Conservation (phyloP, 2,888 invertebrate species). For the Cyclophora punctaria region DNA sequence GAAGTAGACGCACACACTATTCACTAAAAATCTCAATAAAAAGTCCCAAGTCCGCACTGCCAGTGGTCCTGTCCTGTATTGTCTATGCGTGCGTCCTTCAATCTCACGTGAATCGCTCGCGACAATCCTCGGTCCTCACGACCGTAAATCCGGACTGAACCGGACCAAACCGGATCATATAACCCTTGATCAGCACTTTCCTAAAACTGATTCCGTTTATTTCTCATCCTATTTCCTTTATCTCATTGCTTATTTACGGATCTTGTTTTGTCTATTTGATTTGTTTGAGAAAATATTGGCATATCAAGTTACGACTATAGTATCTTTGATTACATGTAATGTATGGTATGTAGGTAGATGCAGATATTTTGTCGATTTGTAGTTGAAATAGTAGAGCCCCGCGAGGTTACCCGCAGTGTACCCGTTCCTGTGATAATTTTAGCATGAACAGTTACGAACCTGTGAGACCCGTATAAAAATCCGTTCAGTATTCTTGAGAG, state of each 20-base stretch:
- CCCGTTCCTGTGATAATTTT: no score
- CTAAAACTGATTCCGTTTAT: constrained; percentile 23
- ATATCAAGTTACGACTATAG: no score
- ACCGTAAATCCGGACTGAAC: constrained; percentile 30
- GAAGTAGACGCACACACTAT: no score
- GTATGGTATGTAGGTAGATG: no score
- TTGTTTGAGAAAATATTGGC: background rate
- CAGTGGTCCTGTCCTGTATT: constrained; percentile 3
- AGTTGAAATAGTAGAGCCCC: no score
- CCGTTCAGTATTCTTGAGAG: no score
- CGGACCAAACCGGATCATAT: constrained; percentile 25
- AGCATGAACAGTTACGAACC: no score
- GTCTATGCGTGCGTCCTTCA: constrained; percentile 30
- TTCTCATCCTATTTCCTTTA: constrained; percentile 20
- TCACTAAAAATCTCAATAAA: background rate
- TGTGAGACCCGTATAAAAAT: no score
- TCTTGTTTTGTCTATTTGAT: constrained; percentile 11
- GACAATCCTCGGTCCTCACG: constrained; percentile 23
- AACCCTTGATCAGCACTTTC: constrained; percentile 50
- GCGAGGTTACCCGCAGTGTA: no score
- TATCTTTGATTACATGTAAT: no score
- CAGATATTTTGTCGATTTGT: no score
- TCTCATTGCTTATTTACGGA: constrained; percentile 29
- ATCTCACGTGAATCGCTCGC: constrained; percentile 37
- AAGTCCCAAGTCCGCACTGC: constrained; percentile 10